Evolutionary conservation across 2,113 vertebrate genomes (phyloP).

Genomic region (Leptodactylus fuscus): DNA sequence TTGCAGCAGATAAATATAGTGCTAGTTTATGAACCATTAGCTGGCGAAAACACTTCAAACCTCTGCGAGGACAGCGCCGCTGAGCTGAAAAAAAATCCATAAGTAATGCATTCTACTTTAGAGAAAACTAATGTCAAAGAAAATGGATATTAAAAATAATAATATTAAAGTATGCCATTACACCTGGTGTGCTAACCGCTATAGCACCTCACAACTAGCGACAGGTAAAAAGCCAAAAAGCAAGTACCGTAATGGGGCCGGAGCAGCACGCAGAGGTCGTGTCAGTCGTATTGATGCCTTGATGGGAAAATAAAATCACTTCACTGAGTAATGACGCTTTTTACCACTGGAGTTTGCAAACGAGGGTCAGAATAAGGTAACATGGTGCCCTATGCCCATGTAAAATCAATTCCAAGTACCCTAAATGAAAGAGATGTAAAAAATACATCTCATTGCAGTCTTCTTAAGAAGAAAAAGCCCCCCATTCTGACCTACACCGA

Average conservation of each 20-base stretch:
- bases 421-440: too few relatives aligned
- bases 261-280: not conserved
- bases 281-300: not conserved
- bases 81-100: not conserved
- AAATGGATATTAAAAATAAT: not conserved
- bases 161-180: not conserved
- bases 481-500: too few relatives aligned
- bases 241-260: not conserved
- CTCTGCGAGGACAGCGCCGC: not conserved
- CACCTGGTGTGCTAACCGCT: not conserved
- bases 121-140: not conserved
- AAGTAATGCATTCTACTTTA: not conserved
- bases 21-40: conserved; percentile 14
- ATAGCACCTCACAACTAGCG: not conserved
- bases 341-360: not conserved
- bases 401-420: too few relatives aligned
- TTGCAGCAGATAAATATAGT: conserved; percentile 2
- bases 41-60: not conserved
- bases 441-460: too few relatives aligned
- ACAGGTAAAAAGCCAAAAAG: not conserved
- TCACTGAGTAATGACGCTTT: not conserved
- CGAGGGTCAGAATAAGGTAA: too few relatives aligned
- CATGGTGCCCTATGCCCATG: too few relatives aligned
- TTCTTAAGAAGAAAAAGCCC: too few relatives aligned
- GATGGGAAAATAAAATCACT: not conserved